phyloP scores from a whole-genome alignment of 2,113 vertebrate genomes.

The Cottus gobio region DNA sequence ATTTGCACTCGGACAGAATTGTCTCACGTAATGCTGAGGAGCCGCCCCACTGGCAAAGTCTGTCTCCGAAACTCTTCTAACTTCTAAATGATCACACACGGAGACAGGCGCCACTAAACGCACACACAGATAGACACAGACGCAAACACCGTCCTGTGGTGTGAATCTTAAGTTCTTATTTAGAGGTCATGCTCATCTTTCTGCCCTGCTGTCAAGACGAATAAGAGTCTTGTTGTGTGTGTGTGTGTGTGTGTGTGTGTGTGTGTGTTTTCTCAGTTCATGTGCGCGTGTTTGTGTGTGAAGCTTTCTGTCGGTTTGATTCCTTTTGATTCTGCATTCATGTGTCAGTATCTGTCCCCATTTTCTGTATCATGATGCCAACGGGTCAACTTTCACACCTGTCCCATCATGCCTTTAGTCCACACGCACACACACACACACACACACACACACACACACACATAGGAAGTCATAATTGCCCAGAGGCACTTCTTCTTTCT shows the following conservation, averaged over 20 bases:
- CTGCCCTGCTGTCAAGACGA: conserved; percentile 28
- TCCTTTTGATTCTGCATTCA: conserved; percentile 1
- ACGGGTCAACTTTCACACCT: conserved; percentile 48
- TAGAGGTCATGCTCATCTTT: conserved; percentile 22
- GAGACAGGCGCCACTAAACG: conserved; percentile 17
- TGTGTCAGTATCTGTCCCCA: conserved; percentile 41
- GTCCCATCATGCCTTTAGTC: conserved; percentile 15
- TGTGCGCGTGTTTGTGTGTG: background rate
- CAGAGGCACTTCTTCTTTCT: conserved; percentile 33
- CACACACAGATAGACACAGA: background rate
- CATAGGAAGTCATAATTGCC: conserved; percentile 15
- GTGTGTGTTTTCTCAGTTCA: background rate
- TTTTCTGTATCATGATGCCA: conserved; percentile 47
- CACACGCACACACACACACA: background rate
- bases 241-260: conserved; percentile 8
- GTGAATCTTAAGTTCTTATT: conserved; percentile 34
- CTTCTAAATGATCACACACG: conserved; percentile 36
- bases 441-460: background rate
- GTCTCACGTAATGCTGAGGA: conserved; percentile 29
- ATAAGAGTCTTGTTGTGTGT: conserved; percentile 10
- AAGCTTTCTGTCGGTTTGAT: conserved; percentile 6
- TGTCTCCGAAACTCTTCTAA: conserved; percentile 25
- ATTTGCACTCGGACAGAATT: conserved; percentile 54
- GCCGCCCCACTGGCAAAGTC: background rate
- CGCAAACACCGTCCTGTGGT: background rate